Percentiles rank a stretch among this genome's conserved stretches.
These are phyloP conservation scores for Cladopsammia gracilis DNA, from an alignment of 64 coral and sea anemone genomes.

Conservation along the genomic window DNA sequence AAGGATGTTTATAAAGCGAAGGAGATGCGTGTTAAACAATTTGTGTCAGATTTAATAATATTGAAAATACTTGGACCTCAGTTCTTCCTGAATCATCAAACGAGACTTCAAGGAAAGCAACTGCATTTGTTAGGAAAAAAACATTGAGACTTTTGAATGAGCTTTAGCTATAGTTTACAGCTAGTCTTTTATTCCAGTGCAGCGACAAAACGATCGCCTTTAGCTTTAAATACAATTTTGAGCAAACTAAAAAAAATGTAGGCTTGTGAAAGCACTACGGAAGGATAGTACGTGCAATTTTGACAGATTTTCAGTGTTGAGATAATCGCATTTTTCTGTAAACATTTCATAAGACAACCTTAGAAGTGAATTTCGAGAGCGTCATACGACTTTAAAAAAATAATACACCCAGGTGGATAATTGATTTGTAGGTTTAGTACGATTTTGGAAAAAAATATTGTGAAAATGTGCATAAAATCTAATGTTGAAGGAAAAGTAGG, in stretches of 20 bases:
- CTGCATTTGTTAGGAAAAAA: neutral
- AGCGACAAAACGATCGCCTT: conserved; percentile 30
- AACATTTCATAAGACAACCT: conserved; percentile 43
- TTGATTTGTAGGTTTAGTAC: conserved; percentile 14
- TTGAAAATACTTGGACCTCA: neutral
- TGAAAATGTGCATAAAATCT: conserved; percentile 5
- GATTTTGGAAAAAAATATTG: conserved; percentile 13
- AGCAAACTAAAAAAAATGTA: neutral
- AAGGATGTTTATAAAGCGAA: neutral
- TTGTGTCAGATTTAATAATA: conserved; percentile 30
- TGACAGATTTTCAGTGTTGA: neutral
- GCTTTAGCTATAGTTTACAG: neutral
- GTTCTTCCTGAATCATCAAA: neutral
- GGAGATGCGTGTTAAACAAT: conserved; percentile 41
- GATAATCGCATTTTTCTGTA: conserved; percentile 48
- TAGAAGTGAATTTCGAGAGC: conserved; percentile 21
- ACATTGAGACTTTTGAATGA: neutral
- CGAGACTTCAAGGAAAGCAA: neutral
- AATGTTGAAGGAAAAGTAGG: conserved; percentile 8
- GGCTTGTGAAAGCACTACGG: neutral
- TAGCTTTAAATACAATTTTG: conserved; percentile 36
- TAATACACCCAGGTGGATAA: neutral
- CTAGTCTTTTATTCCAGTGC: conserved; percentile 13
- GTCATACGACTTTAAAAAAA: neutral
- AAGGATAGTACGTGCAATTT: conserved; percentile 2